phyloP scores from a whole-genome alignment of 2,113 vertebrate genomes.

The Mirounga angustirostris region DNA sequence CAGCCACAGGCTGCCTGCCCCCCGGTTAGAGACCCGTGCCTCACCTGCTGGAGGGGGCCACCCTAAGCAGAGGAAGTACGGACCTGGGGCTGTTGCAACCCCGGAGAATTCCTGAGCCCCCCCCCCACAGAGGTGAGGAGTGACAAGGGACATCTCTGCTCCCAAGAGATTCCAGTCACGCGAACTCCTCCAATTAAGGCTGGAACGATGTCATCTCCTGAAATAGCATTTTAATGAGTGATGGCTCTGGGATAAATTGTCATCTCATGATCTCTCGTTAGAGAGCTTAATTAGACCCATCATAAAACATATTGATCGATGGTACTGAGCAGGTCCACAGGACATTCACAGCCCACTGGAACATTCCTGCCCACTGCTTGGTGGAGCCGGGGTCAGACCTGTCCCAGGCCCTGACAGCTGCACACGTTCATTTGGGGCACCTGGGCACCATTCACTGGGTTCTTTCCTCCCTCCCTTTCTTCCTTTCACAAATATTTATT shows the following conservation, averaged over 20 bases:
- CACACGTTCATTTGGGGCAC: not conserved
- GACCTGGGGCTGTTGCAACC: not conserved
- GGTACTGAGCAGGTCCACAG: conserved; percentile 55
- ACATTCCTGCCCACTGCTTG: not conserved
- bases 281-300: conserved; percentile 83
- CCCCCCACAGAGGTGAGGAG: conserved; percentile 44
- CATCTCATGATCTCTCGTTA: conserved; percentile 82
- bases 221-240: conserved; percentile 86
- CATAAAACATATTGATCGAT: conserved; percentile 82
- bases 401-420: not conserved
- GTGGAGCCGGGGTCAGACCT: not conserved
- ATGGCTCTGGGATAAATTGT: conserved; percentile 84
- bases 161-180: conserved; percentile 81
- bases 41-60: not conserved
- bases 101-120: conserved; percentile 18
- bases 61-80: not conserved
- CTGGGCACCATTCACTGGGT: not conserved
- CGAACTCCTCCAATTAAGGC: conserved; percentile 76
- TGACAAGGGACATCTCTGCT: conserved; percentile 75
- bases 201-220: conserved; percentile 82
- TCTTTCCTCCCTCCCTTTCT: not conserved
- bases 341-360: not conserved
- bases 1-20: not conserved
- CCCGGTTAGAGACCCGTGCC: rapidly evolving
- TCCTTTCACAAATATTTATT: not conserved